phyloP scores from a whole-genome alignment of 2,797 vertebrate species.

The Chaetodon trifasciatus region DNA sequence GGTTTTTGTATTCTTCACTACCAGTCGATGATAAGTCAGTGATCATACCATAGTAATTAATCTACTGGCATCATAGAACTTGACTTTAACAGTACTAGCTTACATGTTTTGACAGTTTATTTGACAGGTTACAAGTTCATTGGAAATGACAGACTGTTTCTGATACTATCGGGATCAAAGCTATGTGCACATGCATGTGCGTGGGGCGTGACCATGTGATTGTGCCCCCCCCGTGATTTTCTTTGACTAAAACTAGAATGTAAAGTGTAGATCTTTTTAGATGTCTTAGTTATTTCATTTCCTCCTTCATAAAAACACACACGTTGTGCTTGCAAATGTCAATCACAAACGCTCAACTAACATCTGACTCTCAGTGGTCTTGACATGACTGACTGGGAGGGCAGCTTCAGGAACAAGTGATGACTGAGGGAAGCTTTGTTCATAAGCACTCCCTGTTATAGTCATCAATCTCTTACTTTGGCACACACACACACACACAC shows the following conservation, averaged over 20 bases:
- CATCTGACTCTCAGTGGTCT: constrained; percentile 49
- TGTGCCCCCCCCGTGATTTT: no score
- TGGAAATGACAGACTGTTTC: not conserved
- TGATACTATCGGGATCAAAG: not conserved
- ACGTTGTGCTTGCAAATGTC: constrained; percentile 5
- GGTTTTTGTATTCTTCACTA: no score
- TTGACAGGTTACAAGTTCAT: not conserved
- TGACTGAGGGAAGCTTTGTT: constrained; percentile 40
- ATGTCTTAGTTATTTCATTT: not conserved
- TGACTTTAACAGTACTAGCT: no score
- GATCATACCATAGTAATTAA: no score
- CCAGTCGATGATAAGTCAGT: no score
- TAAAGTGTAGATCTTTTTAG: not conserved
- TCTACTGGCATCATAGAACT: no score
- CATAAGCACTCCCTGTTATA: constrained; percentile 55
- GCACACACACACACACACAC: not conserved
- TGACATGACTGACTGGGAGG: constrained; percentile 45
- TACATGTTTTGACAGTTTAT: not conserved
- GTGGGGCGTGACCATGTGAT: not conserved
- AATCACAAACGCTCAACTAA: constrained; percentile 15
- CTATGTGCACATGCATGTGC: not conserved
- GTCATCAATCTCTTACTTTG: constrained; percentile 50
- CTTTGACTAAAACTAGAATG: no score
- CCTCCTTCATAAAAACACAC: not conserved
- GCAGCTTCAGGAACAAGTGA: constrained; percentile 33